Evolutionary conservation across 2,888 invertebrate genomes (phyloP), one percentile per base, ranked within the genome.

Genomic region (Calliopum simillimum): DNA sequence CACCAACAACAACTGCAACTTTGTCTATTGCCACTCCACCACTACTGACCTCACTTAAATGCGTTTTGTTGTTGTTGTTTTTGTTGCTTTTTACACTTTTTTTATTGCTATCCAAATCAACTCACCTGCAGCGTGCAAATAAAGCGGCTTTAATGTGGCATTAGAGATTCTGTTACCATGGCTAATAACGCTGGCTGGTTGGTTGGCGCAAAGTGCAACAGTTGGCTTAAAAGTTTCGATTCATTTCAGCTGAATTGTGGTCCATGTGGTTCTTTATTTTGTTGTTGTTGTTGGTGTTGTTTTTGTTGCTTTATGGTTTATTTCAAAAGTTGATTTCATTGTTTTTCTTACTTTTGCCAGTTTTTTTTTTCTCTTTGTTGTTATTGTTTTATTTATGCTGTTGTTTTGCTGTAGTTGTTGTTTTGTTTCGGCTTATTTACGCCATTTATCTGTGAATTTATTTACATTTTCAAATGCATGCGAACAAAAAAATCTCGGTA

Each of bases 101-200:
- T 33, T 33, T n/a, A n/a, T n/a, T n/a, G n/a, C n/a, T n/a, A n/a
- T n/a, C n/a, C 33, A 6, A 33, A 33, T 33, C 33, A 33, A 33
- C 33, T 49, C 67, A 67, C 67, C 67, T 67, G 67, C 59, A 67
- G 58, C 67, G 67, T 49, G 56, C 16, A 67, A 67, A 49, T 67
- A 41, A n/a, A 67, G 47, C 47, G 49, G 67, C 58, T 67, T 67
- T 59, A 59, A 59, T 44, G 19, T 67, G 67, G 67, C 49, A 67
- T 67, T 67, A 67, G 53, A 67, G 53, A 67, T 49, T 47, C 59
- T 59, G 58, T 59, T 67, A 59, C 46, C 56, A 44, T 66, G 55
- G 49, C 49, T 61, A 61, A 61, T 61, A 19, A 23, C 4, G 56
- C 56, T 33, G n/a, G 16, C 21, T 11, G 55, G 55, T 14, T 51